A percentile compares a stretch with the other conserved stretches of the same genome.
phyloP scores from a whole-genome alignment of 2,113 vertebrate genomes.

The Sinosuthora webbiana region DNA sequence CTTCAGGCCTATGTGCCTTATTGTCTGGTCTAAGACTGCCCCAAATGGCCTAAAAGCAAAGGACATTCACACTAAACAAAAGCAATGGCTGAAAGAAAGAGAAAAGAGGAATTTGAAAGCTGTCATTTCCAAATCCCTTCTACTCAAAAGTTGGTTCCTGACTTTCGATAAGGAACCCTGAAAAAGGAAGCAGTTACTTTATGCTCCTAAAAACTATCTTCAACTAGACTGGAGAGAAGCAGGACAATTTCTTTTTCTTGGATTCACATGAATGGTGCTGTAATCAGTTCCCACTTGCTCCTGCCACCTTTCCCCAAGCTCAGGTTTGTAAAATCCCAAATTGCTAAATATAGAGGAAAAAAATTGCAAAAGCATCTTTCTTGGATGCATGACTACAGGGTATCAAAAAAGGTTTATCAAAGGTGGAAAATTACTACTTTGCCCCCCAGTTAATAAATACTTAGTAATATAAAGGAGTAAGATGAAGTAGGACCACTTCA shows the following conservation, averaged over 20 bases:
- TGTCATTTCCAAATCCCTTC: not conserved
- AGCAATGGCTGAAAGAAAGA: conserved; percentile 11
- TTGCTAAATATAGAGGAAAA: not conserved
- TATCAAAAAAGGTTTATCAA: not conserved
- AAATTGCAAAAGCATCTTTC: not conserved
- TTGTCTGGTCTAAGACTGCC: conserved; percentile 28
- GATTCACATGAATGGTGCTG: not conserved
- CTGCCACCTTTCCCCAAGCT: not conserved
- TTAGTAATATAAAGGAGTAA: not conserved
- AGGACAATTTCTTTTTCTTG: not conserved
- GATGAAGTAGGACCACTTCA: not conserved
- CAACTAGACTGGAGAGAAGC: not conserved
- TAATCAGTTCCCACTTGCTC: not conserved
- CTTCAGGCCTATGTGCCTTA: conserved; percentile 6
- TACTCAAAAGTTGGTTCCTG: not conserved
- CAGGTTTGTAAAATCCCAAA: not conserved
- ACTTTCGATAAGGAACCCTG: not conserved
- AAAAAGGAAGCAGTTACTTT: not conserved
- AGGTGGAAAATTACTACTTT: not conserved
- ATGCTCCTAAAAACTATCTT: not conserved
- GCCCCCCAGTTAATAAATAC: not conserved
- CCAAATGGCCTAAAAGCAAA: conserved; percentile 48
- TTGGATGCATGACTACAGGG: not conserved
- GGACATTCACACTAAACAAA: conserved; percentile 35
- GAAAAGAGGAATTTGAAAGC: not conserved